A percentile compares a stretch with the other conserved stretches of the same genome.
Conservation (phyloP, 2,888 invertebrate genomes). For the Lypha dubia region DNA sequence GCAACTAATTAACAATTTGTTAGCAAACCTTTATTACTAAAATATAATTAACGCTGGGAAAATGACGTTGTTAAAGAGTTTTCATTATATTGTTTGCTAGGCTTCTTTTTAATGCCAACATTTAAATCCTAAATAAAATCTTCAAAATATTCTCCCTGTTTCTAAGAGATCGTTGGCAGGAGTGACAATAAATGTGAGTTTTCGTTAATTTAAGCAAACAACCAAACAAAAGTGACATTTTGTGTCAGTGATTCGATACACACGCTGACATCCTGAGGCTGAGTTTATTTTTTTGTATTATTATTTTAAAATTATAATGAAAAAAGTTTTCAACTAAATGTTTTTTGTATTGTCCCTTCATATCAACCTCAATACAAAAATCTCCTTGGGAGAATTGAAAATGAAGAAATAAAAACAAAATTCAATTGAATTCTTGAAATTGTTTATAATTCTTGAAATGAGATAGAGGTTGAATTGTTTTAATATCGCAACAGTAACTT, state of each 20-base stretch:
- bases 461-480: not conserved
- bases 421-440: not conserved
- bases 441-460: not conserved
- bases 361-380: not conserved
- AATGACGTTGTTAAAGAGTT: not conserved
- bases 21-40: no score
- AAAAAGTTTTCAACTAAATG: not conserved
- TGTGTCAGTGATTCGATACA: not conserved
- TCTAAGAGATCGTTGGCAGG: not conserved
- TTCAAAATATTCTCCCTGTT: not conserved
- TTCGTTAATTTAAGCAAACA: not conserved
- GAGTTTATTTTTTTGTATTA: not conserved
- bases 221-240: not conserved
- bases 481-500: no score
- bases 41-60: not conserved
- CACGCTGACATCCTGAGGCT: not conserved
- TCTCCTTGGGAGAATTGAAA: not conserved
- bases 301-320: not conserved
- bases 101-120: no score
- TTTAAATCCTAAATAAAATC: not conserved
- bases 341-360: not conserved
- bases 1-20: no score
- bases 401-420: not conserved
- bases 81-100: not conserved
- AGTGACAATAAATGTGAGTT: not conserved